Conservation (phyloP, 30 jellyfish, hydroid and myxozoan species). For the Turritopsis dohrnii region DNA sequence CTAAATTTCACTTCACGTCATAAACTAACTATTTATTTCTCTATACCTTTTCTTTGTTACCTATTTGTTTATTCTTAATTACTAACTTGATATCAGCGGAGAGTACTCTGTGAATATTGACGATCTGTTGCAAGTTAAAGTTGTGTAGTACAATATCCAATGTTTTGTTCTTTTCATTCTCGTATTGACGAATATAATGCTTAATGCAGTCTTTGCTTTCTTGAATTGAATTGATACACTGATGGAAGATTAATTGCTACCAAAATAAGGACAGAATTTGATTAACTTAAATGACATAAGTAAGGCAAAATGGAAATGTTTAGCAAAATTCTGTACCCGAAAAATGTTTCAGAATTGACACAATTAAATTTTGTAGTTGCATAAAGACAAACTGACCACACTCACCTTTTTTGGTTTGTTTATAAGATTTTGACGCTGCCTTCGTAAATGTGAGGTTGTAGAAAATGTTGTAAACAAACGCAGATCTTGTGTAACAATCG, state of each 20-base stretch:
- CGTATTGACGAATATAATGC: neutral
- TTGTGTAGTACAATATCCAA: constrained; percentile 12
- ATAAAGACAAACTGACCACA: too few relatives aligned
- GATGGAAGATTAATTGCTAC: constrained; percentile 3
- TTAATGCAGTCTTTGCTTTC: neutral
- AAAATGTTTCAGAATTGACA: too few relatives aligned
- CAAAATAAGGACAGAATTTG: neutral
- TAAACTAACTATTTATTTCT: too few relatives aligned
- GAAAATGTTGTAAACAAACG: constrained; percentile 54
- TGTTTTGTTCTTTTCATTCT: neutral
- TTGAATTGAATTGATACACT: neutral
- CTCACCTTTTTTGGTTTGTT: neutral
- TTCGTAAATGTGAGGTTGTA: constrained; percentile 36
- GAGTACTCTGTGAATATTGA: constrained; percentile 1
- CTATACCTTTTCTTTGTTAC: too few relatives aligned
- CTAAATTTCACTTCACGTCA: too few relatives aligned
- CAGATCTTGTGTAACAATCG: neutral
- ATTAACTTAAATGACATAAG: neutral
- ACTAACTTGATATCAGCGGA: constrained; percentile 11
- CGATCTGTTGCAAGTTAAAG: neutral
- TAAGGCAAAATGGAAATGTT: neutral
- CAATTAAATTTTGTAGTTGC: too few relatives aligned
- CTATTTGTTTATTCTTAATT: too few relatives aligned
- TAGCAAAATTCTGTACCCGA: too few relatives aligned
- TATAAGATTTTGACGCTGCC: constrained; percentile 31